Evolutionary conservation across 2,888 invertebrate species (phyloP).

Genomic region (Protodeltote pygarga): DNA sequence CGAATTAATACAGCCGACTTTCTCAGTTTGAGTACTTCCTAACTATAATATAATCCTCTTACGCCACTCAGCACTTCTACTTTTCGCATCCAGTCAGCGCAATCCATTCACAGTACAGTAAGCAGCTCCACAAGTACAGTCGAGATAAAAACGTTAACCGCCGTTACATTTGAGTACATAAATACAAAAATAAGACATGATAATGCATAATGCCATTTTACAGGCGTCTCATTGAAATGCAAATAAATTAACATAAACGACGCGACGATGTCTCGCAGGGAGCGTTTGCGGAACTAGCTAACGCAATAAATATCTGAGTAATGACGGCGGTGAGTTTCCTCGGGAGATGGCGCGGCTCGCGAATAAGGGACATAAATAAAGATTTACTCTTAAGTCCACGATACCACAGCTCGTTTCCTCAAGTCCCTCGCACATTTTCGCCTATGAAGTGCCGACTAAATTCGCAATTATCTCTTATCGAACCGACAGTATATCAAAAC

Average conservation of each 20-base stretch:
- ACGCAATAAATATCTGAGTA: constrained; percentile 74
- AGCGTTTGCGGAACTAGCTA: constrained; percentile 64
- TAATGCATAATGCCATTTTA: constrained; percentile 74
- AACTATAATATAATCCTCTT: constrained; percentile 8
- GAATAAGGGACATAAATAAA: constrained; percentile 60
- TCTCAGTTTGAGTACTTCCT: constrained; percentile 1
- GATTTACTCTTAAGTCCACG: constrained; percentile 60
- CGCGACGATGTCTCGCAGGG: constrained; percentile 60
- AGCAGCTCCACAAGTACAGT: constrained; percentile 1
- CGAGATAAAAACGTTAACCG: constrained; percentile 51
- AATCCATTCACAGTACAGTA: constrained; percentile 3
- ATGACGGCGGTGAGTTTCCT: constrained; percentile 63
- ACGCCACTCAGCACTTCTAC: constrained; percentile 5
- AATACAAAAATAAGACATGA: constrained; percentile 69
- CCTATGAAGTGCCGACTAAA: constrained; percentile 21
- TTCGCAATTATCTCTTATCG: constrained; percentile 31
- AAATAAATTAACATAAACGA: constrained; percentile 81
- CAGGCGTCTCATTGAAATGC: constrained; percentile 77
- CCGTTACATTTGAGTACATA: constrained; percentile 53
- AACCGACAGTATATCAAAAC: constrained; percentile 27
- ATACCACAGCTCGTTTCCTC: constrained; percentile 23
- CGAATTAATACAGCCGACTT: constrained; percentile 8
- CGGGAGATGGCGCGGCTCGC: constrained; percentile 55
- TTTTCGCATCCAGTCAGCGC: constrained; percentile 8
- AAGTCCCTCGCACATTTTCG: constrained; percentile 21